These are phyloP conservation scores for Nesospiza acunhae DNA, from an alignment of 2,113 vertebrate genomes.

Conservation along the genomic window DNA sequence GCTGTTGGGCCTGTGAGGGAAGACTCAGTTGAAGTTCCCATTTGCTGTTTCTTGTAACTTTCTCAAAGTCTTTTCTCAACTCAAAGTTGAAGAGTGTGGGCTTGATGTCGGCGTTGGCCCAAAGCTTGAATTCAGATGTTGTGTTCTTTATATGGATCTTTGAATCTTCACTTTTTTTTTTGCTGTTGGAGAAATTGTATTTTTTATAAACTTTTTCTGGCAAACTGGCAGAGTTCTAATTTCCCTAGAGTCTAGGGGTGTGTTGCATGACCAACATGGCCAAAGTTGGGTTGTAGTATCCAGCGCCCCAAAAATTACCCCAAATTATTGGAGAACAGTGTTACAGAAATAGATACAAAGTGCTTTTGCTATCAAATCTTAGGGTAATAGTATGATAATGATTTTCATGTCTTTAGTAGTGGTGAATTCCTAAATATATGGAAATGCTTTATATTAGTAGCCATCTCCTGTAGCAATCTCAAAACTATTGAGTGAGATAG, in stretches of 20 bases:
- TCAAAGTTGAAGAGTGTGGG: neutral
- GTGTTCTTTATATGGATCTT: neutral
- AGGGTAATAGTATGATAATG: neutral
- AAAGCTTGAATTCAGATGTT: neutral
- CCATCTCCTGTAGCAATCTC: neutral
- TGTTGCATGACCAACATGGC: neutral
- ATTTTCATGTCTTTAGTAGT: neutral
- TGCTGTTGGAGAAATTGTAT: neutral
- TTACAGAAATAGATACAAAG: neutral
- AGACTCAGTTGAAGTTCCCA: neutral
- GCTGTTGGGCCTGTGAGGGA: accelerated
- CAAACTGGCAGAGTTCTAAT: neutral
- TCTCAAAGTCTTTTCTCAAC: neutral
- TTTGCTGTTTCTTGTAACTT: neutral
- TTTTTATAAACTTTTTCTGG: neutral
- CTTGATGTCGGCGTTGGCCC: neutral
- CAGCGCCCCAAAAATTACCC: neutral
- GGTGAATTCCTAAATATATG: neutral
- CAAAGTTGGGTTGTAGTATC: neutral
- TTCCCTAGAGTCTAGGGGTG: neutral
- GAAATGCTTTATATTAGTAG: neutral
- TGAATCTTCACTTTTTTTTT: neutral
- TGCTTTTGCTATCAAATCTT: neutral
- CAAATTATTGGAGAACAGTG: neutral
- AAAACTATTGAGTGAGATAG: neutral